Base-by-base conservation (phyloP, 2,113 vertebrate genomes). In the Peromyscus californicus region DNA sequence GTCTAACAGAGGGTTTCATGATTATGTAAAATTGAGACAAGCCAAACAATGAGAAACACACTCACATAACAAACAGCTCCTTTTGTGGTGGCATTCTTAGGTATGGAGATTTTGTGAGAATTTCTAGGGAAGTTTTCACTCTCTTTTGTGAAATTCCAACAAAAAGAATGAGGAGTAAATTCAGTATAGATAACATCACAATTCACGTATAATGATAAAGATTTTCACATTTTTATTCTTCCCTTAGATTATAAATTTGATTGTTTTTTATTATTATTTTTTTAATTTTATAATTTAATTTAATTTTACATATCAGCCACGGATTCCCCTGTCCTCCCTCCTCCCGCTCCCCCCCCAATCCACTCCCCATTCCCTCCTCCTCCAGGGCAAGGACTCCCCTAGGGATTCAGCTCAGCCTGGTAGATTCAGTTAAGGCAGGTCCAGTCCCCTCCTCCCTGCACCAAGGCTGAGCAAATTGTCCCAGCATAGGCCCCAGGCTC, bases 81-180 rank as follows among this genome's bases (percentile, higher is more conserved):
- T 89, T 76, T 39, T 83, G 26, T 45, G 13, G 48, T 54, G 4
- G 29, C 2, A 86, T n/a, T 61, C 69, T 45, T 33, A 76, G 1
- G 29, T 33, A 31, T 48, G 7, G 21, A 94, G 45, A 33, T 26
- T 88, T 26, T 48, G 39, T 31, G 61, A 70, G 61, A 82, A 82
- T 83, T 94, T 91, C 89, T 88, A 17, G 82, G 75, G 31, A 31
- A 86, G 51, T 59, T 70, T 88, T 96, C n/a, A 90, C 17, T 82
- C 57, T 74, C 12, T 4, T 67, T 31, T 48, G 22, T 82, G 36
- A 94, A 91, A 90, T 31, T 31, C 21, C 67, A 87, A 65, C 45
- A n/a, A 80, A 91, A 45, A 87, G 61, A 86, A 86, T 63, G 39
- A 86, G 19, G n/a, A 87, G 3, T n/a, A 39, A 26, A 90, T 65